Base-by-base conservation (phyloP, 2,113 vertebrate genomes). In the Planiliza haematocheilus region DNA sequence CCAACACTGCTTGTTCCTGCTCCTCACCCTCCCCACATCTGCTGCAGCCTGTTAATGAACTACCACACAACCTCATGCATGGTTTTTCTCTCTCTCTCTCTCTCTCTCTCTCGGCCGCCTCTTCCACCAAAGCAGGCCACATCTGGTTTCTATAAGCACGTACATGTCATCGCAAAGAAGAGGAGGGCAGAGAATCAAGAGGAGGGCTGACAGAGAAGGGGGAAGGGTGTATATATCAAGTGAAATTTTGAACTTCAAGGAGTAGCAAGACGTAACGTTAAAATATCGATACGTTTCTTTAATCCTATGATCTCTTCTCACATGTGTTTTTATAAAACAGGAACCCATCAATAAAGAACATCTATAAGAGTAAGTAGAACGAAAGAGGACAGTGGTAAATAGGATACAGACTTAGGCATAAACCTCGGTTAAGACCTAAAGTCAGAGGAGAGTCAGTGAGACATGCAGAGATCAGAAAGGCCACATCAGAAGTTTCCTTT, bases 111-210 rank as follows among this genome's bases (percentile, higher is more conserved):
- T 59, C 58, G n/a, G 21, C 37, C 14, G 55, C 57, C 70, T 66
- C 79, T 51, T 74, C 72, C 21, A 74, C 64, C 11, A 49, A 77
- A 79, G 61, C 51, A 61, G 76, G 56, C 58, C 69, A 85, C 91
- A 94, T 93, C 92, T 94, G 92, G 84, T 90, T 93, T 87, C 82
- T 80, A 91, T 94, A 83, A 91, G 81, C 46, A 57, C 71, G 78
- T 70, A 70, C 70, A 90, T 90, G 85, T 88, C 91, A 91, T 85
- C 70, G 45, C 53, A 73, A 51, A 71, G 77, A 51, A 16, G 49
- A 21, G 37, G 53, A 8, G 58, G 21, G 53, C 24, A 52, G 14
- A 30, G 53, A 13, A 30, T 30, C 24, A 30, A 67, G 50, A n/a
- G 18, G 30, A 46, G 38, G 58, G 18, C 14, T 20, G 14, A 10